Conservation (phyloP, 2,888 invertebrate genomes). For the Agrochola litura region DNA sequence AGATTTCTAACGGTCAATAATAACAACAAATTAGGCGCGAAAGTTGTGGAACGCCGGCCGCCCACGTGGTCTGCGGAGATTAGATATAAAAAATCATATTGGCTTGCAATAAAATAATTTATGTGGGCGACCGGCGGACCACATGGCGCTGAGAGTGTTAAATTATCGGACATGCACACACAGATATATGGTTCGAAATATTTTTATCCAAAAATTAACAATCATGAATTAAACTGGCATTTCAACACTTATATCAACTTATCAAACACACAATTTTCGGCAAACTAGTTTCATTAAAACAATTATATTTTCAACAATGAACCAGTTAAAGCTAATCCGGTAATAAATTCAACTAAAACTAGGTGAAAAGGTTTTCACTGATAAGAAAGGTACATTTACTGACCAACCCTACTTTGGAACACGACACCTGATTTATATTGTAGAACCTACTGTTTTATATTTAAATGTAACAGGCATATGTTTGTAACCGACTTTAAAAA, state of each 20-base stretch:
- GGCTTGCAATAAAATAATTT: no score
- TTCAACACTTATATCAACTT: neutral
- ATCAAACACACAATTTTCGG: conserved; percentile 14
- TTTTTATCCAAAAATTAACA: no score
- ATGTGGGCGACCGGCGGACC: no score
- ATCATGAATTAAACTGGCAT: no score
- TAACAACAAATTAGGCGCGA: no score
- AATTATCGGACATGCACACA: no score
- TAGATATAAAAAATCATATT: no score
- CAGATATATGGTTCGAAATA: no score
- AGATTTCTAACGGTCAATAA: no score
- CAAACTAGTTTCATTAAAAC: conserved; percentile 23
- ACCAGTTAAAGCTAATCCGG: conserved; percentile 34
- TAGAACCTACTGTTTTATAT: conserved; percentile 10
- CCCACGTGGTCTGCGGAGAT: no score
- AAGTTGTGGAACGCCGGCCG: no score
- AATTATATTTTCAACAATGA: conserved; percentile 30
- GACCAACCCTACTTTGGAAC: conserved; percentile 30
- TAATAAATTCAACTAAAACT: conserved; percentile 54
- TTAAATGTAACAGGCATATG: neutral
- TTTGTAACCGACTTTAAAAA: neutral
- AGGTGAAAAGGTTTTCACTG: conserved; percentile 51
- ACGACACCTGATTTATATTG: conserved; percentile 49
- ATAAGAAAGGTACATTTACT: conserved; percentile 42
- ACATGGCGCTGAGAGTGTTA: no score